Conservation (phyloP, 2,888 invertebrate species). For the Ophion slaviceki region DNA sequence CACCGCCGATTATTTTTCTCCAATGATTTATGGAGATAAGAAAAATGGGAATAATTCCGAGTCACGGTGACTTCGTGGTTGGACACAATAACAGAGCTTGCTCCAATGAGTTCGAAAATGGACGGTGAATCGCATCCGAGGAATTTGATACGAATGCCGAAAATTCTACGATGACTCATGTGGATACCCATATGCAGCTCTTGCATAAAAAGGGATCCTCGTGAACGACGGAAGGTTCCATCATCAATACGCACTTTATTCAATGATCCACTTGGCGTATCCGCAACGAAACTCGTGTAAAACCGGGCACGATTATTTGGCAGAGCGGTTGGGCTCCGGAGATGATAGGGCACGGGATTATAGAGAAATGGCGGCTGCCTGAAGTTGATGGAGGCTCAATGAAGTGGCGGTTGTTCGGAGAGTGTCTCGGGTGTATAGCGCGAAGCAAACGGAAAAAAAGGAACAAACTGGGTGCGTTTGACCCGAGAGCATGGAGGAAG, state of each 20-base stretch:
- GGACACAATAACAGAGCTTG: too few species aligned
- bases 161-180: conserved; percentile 3
- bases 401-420: conserved; percentile 56
- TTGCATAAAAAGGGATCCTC: neutral
- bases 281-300: conserved; percentile 7
- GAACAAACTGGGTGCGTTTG: conserved; percentile 61
- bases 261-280: conserved; percentile 10
- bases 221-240: neutral
- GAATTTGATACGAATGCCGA: conserved; percentile 1
- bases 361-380: conserved; percentile 56
- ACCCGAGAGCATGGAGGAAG: conserved; percentile 53
- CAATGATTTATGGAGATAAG: conserved; percentile 55
- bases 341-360: conserved; percentile 13
- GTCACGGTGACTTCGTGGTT: conserved; percentile 47
- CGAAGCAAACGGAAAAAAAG: conserved; percentile 47
- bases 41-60: conserved; percentile 48
- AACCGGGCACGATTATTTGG: conserved; percentile 37
- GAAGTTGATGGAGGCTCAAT: conserved; percentile 64
- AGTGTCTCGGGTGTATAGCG: conserved; percentile 55
- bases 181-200: neutral
- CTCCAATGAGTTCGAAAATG: neutral
- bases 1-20: conserved; percentile 47
- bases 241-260: neutral
- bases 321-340: conserved; percentile 9
- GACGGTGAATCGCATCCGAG: conserved; percentile 5